A percentile compares a stretch with the other conserved stretches of the same genome.
Conservation (phyloP, 2,888 invertebrate species). For the Leptopilina drosophilae region DNA sequence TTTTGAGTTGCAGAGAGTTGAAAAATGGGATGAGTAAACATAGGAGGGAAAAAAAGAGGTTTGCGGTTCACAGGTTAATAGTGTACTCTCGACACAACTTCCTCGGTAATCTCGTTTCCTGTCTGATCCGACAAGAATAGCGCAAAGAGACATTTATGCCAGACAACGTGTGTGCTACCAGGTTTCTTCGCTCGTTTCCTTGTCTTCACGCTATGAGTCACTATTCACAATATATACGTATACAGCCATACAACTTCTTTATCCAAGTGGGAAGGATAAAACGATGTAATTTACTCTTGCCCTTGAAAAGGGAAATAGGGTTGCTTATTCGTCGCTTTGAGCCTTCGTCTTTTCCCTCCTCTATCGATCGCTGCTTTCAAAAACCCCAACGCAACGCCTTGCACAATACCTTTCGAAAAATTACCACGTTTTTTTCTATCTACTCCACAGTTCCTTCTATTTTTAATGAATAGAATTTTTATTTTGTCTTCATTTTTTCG, state of each 20-base stretch:
- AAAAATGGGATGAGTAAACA: neutral
- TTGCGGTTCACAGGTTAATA: conserved; percentile 26
- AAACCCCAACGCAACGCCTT: neutral
- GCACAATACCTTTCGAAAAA: no score
- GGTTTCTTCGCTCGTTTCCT: conserved; percentile 8
- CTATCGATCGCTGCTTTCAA: conserved; percentile 28
- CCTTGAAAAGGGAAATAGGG: conserved; percentile 39
- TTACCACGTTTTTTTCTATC: neutral
- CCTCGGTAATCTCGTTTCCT: conserved; percentile 38
- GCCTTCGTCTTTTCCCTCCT: neutral
- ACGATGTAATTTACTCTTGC: conserved; percentile 39
- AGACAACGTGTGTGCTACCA: conserved; percentile 23
- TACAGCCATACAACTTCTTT: conserved; percentile 23
- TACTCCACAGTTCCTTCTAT: no score
- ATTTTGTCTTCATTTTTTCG: no score
- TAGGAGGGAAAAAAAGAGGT: neutral
- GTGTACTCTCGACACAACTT: neutral
- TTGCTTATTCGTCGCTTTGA: conserved; percentile 23
- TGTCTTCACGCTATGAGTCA: conserved; percentile 28
- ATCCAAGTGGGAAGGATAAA: conserved; percentile 23
- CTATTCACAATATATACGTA: neutral
- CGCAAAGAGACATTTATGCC: conserved; percentile 30
- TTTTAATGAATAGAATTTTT: no score
- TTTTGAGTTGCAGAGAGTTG: neutral
- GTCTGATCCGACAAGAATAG: conserved; percentile 36